phyloP scores from a whole-genome alignment of 2,113 vertebrate genomes.

The Sylvilagus bachmani region DNA sequence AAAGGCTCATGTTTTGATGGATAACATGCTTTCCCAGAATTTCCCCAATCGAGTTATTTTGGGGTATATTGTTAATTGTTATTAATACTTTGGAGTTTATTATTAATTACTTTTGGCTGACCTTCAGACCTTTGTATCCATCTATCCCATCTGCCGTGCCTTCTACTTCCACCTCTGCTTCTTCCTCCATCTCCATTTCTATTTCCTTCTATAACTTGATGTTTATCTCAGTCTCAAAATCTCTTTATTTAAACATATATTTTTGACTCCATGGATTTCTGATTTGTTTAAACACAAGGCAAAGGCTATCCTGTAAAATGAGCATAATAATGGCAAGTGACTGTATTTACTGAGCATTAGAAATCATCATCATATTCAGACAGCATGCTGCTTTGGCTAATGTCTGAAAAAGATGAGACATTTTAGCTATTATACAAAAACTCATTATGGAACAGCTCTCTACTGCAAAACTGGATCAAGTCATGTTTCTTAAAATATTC shows the following conservation, averaged over 20 bases:
- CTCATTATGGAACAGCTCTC: constrained; percentile 39
- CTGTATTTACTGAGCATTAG: constrained; percentile 70
- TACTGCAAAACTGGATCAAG: constrained; percentile 65
- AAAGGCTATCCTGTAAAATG: constrained; percentile 62
- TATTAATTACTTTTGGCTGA: background rate
- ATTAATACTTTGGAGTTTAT: background rate
- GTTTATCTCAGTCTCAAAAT: background rate
- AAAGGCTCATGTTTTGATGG: background rate
- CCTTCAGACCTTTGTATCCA: background rate
- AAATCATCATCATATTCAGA: constrained; percentile 65
- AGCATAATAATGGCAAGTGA: constrained; percentile 54
- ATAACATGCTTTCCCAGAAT: background rate
- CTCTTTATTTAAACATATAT: constrained; percentile 2
- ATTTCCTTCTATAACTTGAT: background rate
- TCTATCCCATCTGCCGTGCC: too few species aligned
- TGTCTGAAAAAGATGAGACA: constrained; percentile 66
- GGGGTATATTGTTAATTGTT: background rate
- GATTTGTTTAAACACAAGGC: constrained; percentile 55
- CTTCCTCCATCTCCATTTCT: background rate
- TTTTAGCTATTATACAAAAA: constrained; percentile 49
- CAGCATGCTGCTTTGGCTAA: constrained; percentile 57
- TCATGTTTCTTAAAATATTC: constrained; percentile 56
- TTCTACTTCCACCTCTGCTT: background rate
- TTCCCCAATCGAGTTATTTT: background rate
- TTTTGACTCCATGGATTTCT: background rate